Conservation (phyloP, 2,797 vertebrate species). For the Hapalemur alaotrensis region DNA sequence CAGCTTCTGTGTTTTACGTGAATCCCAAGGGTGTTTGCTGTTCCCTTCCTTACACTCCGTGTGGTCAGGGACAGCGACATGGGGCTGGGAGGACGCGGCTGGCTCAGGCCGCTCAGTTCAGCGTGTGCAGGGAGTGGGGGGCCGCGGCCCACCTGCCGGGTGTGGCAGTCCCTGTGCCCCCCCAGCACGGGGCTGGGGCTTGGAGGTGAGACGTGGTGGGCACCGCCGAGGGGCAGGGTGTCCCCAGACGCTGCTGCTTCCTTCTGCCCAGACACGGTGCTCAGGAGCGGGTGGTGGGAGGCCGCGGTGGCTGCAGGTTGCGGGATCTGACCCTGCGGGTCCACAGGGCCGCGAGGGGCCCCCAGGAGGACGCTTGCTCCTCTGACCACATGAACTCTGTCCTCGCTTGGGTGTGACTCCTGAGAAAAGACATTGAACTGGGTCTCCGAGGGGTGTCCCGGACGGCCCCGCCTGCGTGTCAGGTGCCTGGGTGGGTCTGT, state of each 20-base stretch:
- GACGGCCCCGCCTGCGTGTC: background rate
- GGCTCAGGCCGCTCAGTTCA: too few species aligned
- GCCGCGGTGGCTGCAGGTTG: background rate
- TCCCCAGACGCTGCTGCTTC: background rate
- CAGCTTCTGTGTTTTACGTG: background rate
- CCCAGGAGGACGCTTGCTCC: background rate
- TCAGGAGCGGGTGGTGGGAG: background rate
- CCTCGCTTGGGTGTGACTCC: background rate
- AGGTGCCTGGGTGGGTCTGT: background rate
- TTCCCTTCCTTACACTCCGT: background rate
- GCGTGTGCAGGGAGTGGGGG: background rate
- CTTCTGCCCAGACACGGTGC: background rate
- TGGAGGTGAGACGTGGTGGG: background rate
- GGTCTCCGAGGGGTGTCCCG: background rate
- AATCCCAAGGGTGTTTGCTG: background rate
- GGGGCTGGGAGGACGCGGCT: background rate
- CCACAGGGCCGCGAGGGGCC: too few species aligned
- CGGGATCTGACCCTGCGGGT: background rate
- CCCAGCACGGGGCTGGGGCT: background rate
- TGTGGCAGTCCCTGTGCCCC: background rate
- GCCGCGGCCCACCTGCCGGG: background rate
- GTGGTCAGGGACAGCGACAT: background rate
- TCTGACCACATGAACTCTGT: background rate
- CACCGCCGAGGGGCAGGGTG: rapidly evolving
- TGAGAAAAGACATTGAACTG: background rate